Conservation (phyloP, 2,888 invertebrate species). For the Drosophila neonasuta region DNA sequence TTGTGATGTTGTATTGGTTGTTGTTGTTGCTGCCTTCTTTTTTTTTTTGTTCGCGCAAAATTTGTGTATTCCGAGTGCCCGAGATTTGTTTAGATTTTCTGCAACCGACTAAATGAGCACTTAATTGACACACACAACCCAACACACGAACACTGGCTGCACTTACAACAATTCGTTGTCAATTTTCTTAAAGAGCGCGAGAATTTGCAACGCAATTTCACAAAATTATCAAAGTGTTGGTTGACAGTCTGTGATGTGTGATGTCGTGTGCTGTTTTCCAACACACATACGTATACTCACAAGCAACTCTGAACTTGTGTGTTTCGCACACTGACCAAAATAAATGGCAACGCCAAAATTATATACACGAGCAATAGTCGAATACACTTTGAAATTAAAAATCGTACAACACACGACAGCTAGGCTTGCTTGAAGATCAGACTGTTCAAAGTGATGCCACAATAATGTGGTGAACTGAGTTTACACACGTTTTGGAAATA, state of each 20-base stretch:
- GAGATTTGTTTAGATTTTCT: neutral
- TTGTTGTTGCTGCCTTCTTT: slow-evolving; percentile 9
- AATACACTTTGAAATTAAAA: neutral
- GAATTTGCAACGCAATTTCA: slow-evolving; percentile 58
- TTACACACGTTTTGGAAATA: neutral
- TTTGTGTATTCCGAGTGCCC: slow-evolving; percentile 1
- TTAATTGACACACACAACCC: slow-evolving; percentile 2
- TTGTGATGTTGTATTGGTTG: slow-evolving; percentile 4
- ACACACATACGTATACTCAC: slow-evolving; percentile 12
- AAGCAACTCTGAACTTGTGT: neutral
- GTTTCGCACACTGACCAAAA: neutral
- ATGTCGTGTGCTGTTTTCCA: slow-evolving; percentile 27
- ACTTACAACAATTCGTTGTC: neutral
- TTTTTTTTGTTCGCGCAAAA: slow-evolving; percentile 2
- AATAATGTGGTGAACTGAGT: too few relatives aligned
- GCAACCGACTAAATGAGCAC: neutral
- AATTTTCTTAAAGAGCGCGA: slow-evolving; percentile 15
- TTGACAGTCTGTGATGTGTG: slow-evolving; percentile 24
- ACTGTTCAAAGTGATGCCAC: too few relatives aligned
- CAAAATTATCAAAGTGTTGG: slow-evolving; percentile 36
- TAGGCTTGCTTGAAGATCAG: too few relatives aligned
- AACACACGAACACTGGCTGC: slow-evolving; percentile 1
- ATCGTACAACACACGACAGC: neutral
- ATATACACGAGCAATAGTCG: slow-evolving; percentile 3
- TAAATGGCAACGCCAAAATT: slow-evolving; percentile 7